A percentile compares a stretch with the other conserved stretches of the same genome.
These are phyloP conservation scores for Stenoptilia bipunctidactyla DNA, from an alignment of 2,888 invertebrate species.

Conservation along the genomic window DNA sequence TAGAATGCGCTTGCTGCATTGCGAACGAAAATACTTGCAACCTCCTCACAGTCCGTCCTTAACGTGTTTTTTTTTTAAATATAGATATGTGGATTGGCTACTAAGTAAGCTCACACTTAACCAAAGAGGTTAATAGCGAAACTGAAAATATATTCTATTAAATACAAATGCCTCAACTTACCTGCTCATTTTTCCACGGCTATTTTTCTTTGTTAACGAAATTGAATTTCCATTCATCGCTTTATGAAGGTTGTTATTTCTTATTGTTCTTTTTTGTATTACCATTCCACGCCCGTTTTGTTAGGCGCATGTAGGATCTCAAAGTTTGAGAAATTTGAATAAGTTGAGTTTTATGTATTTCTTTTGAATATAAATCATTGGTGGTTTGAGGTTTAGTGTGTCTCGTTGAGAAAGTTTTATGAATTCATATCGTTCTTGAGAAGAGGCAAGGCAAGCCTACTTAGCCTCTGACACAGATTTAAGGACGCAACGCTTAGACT, in stretches of 20 bases:
- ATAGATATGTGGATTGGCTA: too few species aligned
- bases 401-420: too few species aligned
- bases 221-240: conserved; percentile 18
- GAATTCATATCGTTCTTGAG: too few species aligned
- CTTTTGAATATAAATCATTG: neutral
- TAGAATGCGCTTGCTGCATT: neutral
- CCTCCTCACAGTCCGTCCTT: too few species aligned
- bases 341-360: conserved; percentile 2
- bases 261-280: neutral
- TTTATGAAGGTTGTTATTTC: conserved; percentile 14
- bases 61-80: too few species aligned
- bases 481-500: too few species aligned
- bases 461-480: too few species aligned
- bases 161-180: too few species aligned
- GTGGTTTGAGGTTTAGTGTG: neutral
- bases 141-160: too few species aligned
- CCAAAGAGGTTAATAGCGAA: too few species aligned
- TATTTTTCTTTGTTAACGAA: conserved; percentile 17
- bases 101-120: too few species aligned
- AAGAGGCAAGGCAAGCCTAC: too few species aligned
- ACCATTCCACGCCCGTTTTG: neutral
- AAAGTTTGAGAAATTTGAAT: conserved; percentile 2
- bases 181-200: conserved; percentile 8
- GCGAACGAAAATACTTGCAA: neutral
- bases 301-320: neutral